phyloP scores from a whole-genome alignment of 1,140 invertebrate species.

The Telenomus remus region DNA sequence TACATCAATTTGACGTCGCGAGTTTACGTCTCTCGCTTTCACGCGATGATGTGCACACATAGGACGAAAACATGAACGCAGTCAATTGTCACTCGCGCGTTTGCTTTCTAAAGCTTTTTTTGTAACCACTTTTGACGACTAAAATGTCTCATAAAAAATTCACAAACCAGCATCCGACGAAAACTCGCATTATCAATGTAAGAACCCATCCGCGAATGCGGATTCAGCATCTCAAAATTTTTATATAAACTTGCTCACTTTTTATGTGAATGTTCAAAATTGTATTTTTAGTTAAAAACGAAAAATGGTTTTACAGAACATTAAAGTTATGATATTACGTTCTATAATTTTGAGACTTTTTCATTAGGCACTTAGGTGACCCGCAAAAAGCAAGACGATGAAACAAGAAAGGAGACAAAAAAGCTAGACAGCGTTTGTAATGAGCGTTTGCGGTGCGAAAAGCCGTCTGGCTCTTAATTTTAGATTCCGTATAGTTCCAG shows the following conservation, averaged over 20 bases:
- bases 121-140: neutral
- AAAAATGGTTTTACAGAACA: too few relatives aligned
- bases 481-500: slow-evolving; percentile 52
- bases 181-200: too few relatives aligned
- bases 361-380: slow-evolving; percentile 19
- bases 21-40: slow-evolving; percentile 29
- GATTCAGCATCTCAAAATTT: too few relatives aligned
- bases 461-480: slow-evolving; percentile 60
- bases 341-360: too few relatives aligned
- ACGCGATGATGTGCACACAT: slow-evolving; percentile 4
- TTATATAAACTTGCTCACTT: too few relatives aligned
- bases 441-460: slow-evolving; percentile 51
- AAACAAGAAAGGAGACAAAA: slow-evolving; percentile 24
- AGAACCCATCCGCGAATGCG: too few relatives aligned
- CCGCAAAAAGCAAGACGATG: slow-evolving; percentile 21
- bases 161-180: too few relatives aligned
- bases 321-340: too few relatives aligned
- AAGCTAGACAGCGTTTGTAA: slow-evolving; percentile 44
- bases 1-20: slow-evolving; percentile 36
- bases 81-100: slow-evolving; percentile 35
- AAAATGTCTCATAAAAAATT: too few relatives aligned
- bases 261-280: too few relatives aligned
- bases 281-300: too few relatives aligned
- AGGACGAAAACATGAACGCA: slow-evolving; percentile 19
- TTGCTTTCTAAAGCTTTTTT: slow-evolving; percentile 29